Conservation (phyloP, 2,797 vertebrate species). For the Enteromius viviparus region DNA sequence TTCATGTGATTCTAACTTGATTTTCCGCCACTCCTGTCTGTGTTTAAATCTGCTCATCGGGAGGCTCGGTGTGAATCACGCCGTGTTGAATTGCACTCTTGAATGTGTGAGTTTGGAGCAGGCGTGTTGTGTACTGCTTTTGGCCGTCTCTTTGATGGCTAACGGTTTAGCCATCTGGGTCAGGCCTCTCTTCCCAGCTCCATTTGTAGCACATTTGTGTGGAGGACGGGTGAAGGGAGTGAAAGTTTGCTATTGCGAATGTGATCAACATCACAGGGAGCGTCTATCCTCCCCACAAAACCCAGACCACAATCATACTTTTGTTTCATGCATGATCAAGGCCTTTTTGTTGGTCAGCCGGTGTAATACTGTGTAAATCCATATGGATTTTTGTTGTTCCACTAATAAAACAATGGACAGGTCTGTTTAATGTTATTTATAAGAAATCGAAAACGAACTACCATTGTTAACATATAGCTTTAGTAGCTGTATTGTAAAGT, state of each 20-base stretch:
- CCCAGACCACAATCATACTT: conserved; percentile 16
- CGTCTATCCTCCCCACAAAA: conserved; percentile 9
- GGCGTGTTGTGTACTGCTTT: conserved; percentile 35
- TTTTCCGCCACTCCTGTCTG: background rate
- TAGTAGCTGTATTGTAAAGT: background rate
- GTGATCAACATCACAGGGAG: conserved; percentile 45
- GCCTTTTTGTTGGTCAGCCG: background rate
- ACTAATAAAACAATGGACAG: background rate
- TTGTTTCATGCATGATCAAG: conserved; percentile 1
- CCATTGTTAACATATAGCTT: background rate
- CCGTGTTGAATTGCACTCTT: conserved; percentile 34
- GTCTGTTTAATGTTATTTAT: background rate
- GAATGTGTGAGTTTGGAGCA: conserved; percentile 15
- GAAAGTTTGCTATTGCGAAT: conserved; percentile 53
- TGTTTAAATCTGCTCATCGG: background rate
- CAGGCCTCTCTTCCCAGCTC: conserved; percentile 37
- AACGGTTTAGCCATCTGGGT: conserved; percentile 53
- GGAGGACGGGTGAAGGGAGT: conserved; percentile 14
- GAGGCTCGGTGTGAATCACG: conserved; percentile 15
- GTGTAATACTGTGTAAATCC: background rate
- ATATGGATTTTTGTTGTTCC: background rate
- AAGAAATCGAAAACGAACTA: no score
- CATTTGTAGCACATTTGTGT: conserved; percentile 62
- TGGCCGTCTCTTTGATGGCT: conserved; percentile 30
- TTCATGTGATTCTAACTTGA: conserved; percentile 17